phyloP scores from a whole-genome alignment of 2,113 vertebrate genomes.

The Fukomys damarensis region DNA sequence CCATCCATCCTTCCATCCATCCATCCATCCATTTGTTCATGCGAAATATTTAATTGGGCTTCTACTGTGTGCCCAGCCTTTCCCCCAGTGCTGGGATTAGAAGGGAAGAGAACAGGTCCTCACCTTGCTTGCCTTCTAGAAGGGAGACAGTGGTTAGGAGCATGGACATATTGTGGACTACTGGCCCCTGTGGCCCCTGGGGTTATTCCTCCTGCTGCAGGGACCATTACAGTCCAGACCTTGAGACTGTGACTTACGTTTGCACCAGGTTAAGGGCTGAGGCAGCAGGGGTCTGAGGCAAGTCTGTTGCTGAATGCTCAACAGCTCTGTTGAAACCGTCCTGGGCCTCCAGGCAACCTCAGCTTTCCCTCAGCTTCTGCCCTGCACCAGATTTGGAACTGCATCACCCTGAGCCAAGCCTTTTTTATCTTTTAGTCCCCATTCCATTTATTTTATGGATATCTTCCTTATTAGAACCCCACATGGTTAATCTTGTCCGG shows the following conservation, averaged over 20 bases:
- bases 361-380: not conserved
- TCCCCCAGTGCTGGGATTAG: not conserved
- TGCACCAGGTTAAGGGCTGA: fast-evolving
- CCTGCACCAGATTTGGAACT: no score
- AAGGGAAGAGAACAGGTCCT: not conserved
- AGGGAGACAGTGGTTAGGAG: not conserved
- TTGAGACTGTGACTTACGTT: fast-evolving
- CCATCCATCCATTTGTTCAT: not conserved
- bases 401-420: not conserved
- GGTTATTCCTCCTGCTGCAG: fast-evolving
- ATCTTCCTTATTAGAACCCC: not conserved
- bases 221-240: fast-evolving
- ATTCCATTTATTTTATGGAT: not conserved
- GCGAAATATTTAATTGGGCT: not conserved
- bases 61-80: fast-evolving
- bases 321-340: fast-evolving
- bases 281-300: not conserved
- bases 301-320: fast-evolving
- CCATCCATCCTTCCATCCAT: not conserved
- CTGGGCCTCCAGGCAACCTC: fast-evolving
- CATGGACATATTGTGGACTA: fast-evolving
- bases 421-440: fast-evolving
- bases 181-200: fast-evolving
- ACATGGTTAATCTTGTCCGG: fast-evolving
- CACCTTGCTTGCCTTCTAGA: fast-evolving